Base-by-base conservation (phyloP, 2,888 invertebrate species). In the Tetropium fuscum region DNA sequence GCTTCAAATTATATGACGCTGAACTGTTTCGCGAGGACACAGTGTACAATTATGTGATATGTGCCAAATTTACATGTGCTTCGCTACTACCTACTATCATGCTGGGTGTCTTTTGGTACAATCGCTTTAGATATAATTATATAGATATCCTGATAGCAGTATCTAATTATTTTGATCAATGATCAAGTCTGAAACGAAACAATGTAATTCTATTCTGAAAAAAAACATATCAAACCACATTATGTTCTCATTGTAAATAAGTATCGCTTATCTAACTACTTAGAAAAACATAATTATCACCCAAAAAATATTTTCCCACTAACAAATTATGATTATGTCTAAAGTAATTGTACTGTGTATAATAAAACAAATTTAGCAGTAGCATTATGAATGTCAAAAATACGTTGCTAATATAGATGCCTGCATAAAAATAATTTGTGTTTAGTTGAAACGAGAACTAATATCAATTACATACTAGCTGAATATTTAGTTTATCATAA, bases 21-120 rank as follows among this genome's bases (percentile, higher is more conserved):
- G 57, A 68, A 55, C 51, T 57, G 64, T 58, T 66, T 71, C 72
- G 71, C 67, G 70, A 69, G 72, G 73, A 75, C 73, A 73, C 75
- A 74, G 68, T 74, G 73, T 71, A 58, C 66, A 71, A 64, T 59
- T 70, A 74, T 77, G 79, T 78, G 78, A 79, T 76, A 79, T 77
- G 79, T 79, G 79, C 79, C 79, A 80, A 80, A 78, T 76, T 69
- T 80, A 78, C 71, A 77, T 78, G 79, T 80, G 81, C 81, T 81
- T 80, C 76, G 79, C 80, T 78, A 74, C 53, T 58, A 63, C 72
- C 65, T 70, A 64, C 74, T n/a, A n/a, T n/a, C 38, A 51, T 27
- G 51, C 51, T 58, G 53, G 47, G 41, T 58, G 58, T 58, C 38
- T 41, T n/a, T n/a, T 32, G 16, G 34, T 53, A 45, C 43, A 41